These are phyloP conservation scores for Lasioglossum pauxillum DNA, from an alignment of 2,888 invertebrate species.

Conservation along the genomic window DNA sequence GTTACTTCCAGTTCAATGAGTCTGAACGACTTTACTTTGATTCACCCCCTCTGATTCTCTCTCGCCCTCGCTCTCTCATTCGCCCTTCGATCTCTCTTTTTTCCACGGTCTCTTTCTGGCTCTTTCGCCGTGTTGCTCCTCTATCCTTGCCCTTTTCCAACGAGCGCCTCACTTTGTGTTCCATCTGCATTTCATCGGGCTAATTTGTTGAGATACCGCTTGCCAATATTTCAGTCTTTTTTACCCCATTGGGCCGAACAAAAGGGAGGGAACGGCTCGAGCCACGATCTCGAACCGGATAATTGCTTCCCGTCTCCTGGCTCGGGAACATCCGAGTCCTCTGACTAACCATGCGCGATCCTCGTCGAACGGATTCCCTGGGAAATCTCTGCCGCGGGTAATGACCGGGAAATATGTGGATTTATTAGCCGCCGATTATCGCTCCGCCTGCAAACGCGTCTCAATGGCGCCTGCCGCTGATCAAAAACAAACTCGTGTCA, in stretches of 20 bases:
- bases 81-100: slow-evolving; percentile 42
- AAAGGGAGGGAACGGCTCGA: slow-evolving; percentile 69
- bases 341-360: slow-evolving; percentile 58
- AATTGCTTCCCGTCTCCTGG: slow-evolving; percentile 79
- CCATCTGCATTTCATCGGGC: slow-evolving; percentile 83
- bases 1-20: slow-evolving; percentile 84
- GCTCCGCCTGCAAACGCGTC: not conserved
- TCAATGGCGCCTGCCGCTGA: slow-evolving; percentile 1
- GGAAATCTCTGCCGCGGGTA: slow-evolving; percentile 50
- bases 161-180: slow-evolving; percentile 71
- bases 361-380: slow-evolving; percentile 44
- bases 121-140: slow-evolving; percentile 25
- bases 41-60: slow-evolving; percentile 75
- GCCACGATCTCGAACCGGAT: slow-evolving; percentile 79
- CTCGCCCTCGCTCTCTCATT: slow-evolving; percentile 38
- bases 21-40: slow-evolving; percentile 84
- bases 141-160: slow-evolving; percentile 53
- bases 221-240: slow-evolving; percentile 84
- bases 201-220: slow-evolving; percentile 85
- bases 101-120: slow-evolving; percentile 29
- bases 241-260: slow-evolving; percentile 78
- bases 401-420: slow-evolving; percentile 61
- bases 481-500: not conserved
- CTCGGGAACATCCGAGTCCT: slow-evolving; percentile 61
- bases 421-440: slow-evolving; percentile 55